Evolutionary conservation across 2,888 invertebrate genomes (phyloP).

Genomic region (Gortyna flavago): DNA sequence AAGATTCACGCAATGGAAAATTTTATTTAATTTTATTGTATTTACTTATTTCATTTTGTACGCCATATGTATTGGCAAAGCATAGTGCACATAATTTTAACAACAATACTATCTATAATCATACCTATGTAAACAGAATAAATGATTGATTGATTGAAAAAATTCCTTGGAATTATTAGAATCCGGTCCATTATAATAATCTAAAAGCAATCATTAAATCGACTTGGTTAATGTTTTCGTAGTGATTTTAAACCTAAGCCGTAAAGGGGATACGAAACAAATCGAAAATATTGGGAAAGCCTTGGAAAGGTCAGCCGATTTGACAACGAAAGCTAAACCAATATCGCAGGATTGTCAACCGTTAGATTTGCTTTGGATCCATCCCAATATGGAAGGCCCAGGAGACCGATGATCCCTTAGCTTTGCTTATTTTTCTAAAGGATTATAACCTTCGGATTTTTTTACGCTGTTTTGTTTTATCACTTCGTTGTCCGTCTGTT

Average conservation of each 20-base stretch:
- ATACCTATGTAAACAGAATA: no score
- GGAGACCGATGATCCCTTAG: neutral
- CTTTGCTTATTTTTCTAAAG: neutral
- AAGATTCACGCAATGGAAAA: slow-evolving; percentile 29
- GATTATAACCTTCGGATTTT: neutral
- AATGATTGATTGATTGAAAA: no score
- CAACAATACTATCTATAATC: no score
- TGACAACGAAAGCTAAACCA: neutral
- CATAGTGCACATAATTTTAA: no score
- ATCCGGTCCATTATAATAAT: slow-evolving; percentile 5
- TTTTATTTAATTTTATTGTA: no score
- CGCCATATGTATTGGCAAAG: no score
- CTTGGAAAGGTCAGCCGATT: slow-evolving; percentile 8
- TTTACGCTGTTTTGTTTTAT: neutral
- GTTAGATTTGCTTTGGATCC: neutral
- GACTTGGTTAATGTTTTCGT: neutral
- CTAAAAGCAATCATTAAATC: neutral
- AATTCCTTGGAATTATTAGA: neutral
- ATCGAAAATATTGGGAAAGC: slow-evolving; percentile 2
- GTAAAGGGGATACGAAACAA: neutral
- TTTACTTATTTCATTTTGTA: no score
- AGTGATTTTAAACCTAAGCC: neutral
- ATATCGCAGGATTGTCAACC: neutral
- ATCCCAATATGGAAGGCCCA: neutral
- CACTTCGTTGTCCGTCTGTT: neutral